These are phyloP conservation scores for Hirudo medicinalis DNA, from an alignment of 1,140 invertebrate genomes.

Conservation along the genomic window DNA sequence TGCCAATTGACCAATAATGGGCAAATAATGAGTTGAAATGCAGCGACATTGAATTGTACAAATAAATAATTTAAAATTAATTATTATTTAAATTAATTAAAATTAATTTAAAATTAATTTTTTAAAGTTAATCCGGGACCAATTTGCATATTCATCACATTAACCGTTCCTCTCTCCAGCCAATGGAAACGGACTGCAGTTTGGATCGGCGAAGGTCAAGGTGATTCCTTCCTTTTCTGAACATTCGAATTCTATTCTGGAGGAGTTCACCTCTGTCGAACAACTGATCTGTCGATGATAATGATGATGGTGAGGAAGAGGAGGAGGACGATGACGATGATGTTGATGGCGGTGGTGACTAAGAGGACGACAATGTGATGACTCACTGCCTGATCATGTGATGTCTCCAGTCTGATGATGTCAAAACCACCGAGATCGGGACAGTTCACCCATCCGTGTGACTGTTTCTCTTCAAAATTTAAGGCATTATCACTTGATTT, in stretches of 20 bases:
- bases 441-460: not conserved
- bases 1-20: no score
- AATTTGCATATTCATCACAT: no score
- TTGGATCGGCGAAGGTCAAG: not conserved
- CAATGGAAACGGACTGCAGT: no score
- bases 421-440: not conserved
- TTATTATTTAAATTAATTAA: no score
- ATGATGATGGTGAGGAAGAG: not conserved
- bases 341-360: not conserved
- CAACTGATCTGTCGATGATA: slow-evolving; percentile 5
- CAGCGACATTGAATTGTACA: no score
- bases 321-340: not conserved
- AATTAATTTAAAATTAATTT: no score
- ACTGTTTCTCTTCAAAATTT: no score
- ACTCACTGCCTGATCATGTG: not conserved
- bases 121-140: no score
- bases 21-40: no score
- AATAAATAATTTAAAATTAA: no score
- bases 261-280: not conserved
- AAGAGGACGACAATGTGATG: not conserved
- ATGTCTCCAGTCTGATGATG: not conserved
- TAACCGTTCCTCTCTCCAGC: no score
- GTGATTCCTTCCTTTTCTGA: not conserved
- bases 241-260: slow-evolving; percentile 1
- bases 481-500: no score